phyloP scores from a whole-genome alignment of 2,113 vertebrate species.

The Calypte anna region DNA sequence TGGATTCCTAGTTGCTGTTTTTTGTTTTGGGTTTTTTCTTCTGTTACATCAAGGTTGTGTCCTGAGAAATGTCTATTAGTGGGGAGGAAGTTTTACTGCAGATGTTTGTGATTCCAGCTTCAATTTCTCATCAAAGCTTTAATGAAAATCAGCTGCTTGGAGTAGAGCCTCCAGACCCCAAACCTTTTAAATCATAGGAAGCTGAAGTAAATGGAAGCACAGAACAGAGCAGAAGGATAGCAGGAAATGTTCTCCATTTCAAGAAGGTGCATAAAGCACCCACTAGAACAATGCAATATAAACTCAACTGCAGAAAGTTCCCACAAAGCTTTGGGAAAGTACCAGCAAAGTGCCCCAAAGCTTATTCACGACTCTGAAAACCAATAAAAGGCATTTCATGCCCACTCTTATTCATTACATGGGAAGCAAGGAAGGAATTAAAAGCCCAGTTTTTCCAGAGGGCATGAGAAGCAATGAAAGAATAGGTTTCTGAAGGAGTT shows the following conservation, averaged over 20 bases:
- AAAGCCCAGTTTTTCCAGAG: neutral
- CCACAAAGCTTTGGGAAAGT: slow-evolving; percentile 9
- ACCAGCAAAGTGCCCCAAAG: neutral
- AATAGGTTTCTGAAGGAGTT: neutral
- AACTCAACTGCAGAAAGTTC: neutral
- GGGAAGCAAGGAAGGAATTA: slow-evolving; percentile 25
- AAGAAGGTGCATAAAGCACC: neutral
- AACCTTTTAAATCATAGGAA: slow-evolving; percentile 68
- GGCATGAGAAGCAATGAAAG: neutral
- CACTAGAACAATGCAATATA: neutral
- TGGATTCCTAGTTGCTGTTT: slow-evolving; percentile 62
- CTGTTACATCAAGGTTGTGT: slow-evolving; percentile 70
- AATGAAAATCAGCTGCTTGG: slow-evolving; percentile 82
- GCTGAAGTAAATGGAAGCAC: slow-evolving; percentile 45
- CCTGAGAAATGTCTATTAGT: slow-evolving; percentile 74
- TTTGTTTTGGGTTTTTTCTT: neutral
- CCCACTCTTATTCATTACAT: neutral
- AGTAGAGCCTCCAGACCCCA: slow-evolving; percentile 19
- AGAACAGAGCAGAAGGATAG: slow-evolving; percentile 16
- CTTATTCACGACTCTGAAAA: slow-evolving; percentile 1
- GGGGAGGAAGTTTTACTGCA: slow-evolving; percentile 77
- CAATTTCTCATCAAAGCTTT: slow-evolving; percentile 80
- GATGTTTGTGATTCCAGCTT: slow-evolving; percentile 81
- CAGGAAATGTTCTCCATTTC: slow-evolving; percentile 46
- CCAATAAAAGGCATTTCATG: slow-evolving; percentile 15